These are phyloP conservation scores for Picus viridis DNA, from an alignment of 2,797 vertebrate genomes.

Conservation along the genomic window DNA sequence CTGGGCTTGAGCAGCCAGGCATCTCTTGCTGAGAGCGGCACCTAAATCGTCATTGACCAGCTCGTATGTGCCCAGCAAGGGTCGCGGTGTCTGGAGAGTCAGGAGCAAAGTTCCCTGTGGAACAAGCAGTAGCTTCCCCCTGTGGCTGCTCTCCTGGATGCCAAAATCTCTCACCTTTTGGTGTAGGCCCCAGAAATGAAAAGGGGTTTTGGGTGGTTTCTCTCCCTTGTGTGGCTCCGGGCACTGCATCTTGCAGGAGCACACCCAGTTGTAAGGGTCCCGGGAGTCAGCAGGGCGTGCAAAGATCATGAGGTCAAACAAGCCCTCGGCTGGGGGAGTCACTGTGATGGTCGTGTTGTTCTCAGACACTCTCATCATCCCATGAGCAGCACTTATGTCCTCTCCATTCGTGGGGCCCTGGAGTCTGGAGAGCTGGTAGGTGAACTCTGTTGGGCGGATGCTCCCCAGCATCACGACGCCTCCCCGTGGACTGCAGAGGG, in stretches of 20 bases:
- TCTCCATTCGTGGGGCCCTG: conserved; percentile 47
- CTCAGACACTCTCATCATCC: conserved; percentile 77
- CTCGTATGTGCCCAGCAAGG: conserved; percentile 80
- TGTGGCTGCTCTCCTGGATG: conserved; percentile 69
- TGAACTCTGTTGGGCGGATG: conserved; percentile 76
- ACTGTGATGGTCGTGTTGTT: conserved; percentile 81
- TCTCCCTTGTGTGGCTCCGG: conserved; percentile 65
- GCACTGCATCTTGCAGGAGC: conserved; percentile 83
- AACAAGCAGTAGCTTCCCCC: conserved; percentile 66
- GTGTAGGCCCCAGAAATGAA: conserved; percentile 83
- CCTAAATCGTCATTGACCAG: conserved; percentile 76
- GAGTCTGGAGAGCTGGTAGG: conserved; percentile 81
- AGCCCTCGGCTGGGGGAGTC: conserved; percentile 74
- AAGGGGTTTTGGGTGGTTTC: conserved; percentile 82
- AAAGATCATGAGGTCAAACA: conserved; percentile 84
- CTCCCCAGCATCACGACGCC: conserved; percentile 78
- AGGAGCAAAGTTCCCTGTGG: conserved; percentile 70
- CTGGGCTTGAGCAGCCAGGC: conserved; percentile 81
- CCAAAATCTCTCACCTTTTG: conserved; percentile 70
- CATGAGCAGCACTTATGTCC: conserved; percentile 55
- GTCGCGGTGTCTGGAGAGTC: conserved; percentile 73
- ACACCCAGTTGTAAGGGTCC: conserved; percentile 80
- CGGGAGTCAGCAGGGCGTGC: conserved; percentile 68
- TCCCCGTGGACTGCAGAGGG: conserved; percentile 79
- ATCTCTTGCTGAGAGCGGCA: conserved; percentile 74